Percentiles rank a stretch among this genome's conserved stretches.
Evolutionary conservation across 1,140 invertebrate species (phyloP).

Genomic region (Sitobion miscanthi): DNA sequence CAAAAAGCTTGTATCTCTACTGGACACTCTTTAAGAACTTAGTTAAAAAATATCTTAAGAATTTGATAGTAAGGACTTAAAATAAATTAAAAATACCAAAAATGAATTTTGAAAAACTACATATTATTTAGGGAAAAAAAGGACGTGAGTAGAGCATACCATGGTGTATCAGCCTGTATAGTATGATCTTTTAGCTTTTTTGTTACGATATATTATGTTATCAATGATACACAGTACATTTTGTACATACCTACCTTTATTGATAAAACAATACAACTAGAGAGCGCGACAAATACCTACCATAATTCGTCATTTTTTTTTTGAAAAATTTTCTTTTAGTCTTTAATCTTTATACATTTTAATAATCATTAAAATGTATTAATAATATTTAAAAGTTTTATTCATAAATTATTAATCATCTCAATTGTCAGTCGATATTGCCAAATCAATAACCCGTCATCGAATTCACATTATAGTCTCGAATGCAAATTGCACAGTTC

Average conservation of each 20-base stretch:
- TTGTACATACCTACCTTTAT: not conserved
- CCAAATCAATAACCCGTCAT: too few relatives aligned
- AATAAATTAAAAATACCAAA: too few relatives aligned
- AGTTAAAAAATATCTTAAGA: not conserved
- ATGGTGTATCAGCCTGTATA: not conserved
- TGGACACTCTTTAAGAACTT: not conserved
- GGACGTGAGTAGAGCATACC: not conserved
- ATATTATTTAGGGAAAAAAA: not conserved
- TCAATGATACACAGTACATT: not conserved
- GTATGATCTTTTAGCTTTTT: not conserved
- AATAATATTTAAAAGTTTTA: too few relatives aligned
- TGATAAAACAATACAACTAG: not conserved
- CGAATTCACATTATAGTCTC: too few relatives aligned
- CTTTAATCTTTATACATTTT: too few relatives aligned
- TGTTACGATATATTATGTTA: not conserved
- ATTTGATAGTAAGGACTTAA: not conserved
- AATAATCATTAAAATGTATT: too few relatives aligned
- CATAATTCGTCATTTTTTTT: not conserved
- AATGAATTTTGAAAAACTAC: not conserved
- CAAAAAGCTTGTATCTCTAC: not conserved
- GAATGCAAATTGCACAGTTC: too few relatives aligned
- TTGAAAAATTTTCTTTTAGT: too few relatives aligned
- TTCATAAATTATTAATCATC: too few relatives aligned
- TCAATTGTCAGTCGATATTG: too few relatives aligned
- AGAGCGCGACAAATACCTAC: not conserved